Evolutionary conservation across 2,113 vertebrate species (phyloP).

Genomic region (Nesogale talazaci): DNA sequence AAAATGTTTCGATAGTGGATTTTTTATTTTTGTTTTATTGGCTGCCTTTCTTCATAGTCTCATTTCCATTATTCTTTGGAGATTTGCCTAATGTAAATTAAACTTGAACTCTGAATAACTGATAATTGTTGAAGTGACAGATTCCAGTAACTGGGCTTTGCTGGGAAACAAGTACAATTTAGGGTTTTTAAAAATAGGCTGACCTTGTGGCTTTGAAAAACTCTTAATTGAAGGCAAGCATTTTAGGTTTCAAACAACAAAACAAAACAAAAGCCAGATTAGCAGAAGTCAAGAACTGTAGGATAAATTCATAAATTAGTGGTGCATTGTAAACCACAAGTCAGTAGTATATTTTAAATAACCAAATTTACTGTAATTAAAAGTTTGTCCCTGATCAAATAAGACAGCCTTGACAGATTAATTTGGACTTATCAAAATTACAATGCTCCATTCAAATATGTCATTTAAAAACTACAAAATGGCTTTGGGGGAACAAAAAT

Average conservation of each 20-base stretch:
- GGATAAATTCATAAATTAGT: neutral
- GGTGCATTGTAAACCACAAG: neutral
- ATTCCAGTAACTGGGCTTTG: constrained; percentile 77
- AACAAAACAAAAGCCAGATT: constrained; percentile 53
- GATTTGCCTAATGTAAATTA: constrained; percentile 75
- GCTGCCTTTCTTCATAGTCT: constrained; percentile 60
- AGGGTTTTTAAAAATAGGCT: constrained; percentile 7
- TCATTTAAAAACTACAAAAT: neutral
- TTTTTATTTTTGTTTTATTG: constrained; percentile 70
- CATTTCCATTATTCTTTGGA: constrained; percentile 74
- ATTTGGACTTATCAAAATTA: constrained; percentile 3
- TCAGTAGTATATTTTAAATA: neutral
- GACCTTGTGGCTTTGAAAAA: constrained; percentile 59
- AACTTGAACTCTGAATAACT: constrained; percentile 78
- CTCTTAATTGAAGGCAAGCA: constrained; percentile 63
- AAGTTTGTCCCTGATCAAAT: neutral
- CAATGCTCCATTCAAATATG: neutral
- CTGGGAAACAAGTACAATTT: constrained; percentile 75
- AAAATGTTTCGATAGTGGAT: constrained; percentile 65
- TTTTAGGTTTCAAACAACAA: constrained; percentile 59
- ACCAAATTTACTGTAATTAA: constrained; percentile 13
- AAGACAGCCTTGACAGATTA: constrained; percentile 7
- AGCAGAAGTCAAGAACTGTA: constrained; percentile 46
- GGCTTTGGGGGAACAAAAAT: constrained; percentile 1
- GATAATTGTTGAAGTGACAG: constrained; percentile 73